A percentile compares a stretch with the other conserved stretches of the same genome.
Conservation (phyloP, 1,140 invertebrate species). For the Penaeus chinensis region DNA sequence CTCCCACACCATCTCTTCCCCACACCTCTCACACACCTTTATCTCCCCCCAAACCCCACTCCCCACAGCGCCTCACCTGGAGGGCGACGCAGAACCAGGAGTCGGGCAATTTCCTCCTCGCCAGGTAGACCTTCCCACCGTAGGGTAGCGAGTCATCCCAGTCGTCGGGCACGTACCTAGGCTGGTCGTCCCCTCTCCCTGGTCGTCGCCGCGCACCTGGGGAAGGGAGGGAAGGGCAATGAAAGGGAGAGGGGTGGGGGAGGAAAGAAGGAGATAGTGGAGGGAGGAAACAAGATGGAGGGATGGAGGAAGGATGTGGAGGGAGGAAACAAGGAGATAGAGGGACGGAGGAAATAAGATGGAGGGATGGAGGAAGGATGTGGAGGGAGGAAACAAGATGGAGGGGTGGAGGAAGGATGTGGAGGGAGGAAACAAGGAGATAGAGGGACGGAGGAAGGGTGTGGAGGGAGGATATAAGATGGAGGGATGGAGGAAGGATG, state of each 20-base stretch:
- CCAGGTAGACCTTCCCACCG: conserved; percentile 70
- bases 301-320: too few relatives aligned
- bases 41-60: conserved; percentile 65
- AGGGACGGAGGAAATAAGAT: too few relatives aligned
- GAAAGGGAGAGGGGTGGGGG: neutral
- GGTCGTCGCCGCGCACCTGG: conserved; percentile 17
- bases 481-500: too few relatives aligned
- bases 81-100: conserved; percentile 63
- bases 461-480: too few relatives aligned
- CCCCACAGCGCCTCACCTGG: conserved; percentile 66
- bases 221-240: neutral
- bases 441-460: too few relatives aligned
- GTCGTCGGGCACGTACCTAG: conserved; percentile 63
- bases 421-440: too few relatives aligned
- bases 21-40: neutral
- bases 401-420: too few relatives aligned
- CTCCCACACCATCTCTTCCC: neutral
- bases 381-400: too few relatives aligned
- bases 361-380: too few relatives aligned
- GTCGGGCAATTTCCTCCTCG: conserved; percentile 70
- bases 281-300: neutral
- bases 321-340: too few relatives aligned
- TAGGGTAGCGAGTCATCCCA: conserved; percentile 69
- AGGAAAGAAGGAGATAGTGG: neutral
- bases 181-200: neutral